These are phyloP conservation scores for Xestoiulus laeticollis DNA, from an alignment of 2,888 invertebrate genomes.

Conservation along the genomic window DNA sequence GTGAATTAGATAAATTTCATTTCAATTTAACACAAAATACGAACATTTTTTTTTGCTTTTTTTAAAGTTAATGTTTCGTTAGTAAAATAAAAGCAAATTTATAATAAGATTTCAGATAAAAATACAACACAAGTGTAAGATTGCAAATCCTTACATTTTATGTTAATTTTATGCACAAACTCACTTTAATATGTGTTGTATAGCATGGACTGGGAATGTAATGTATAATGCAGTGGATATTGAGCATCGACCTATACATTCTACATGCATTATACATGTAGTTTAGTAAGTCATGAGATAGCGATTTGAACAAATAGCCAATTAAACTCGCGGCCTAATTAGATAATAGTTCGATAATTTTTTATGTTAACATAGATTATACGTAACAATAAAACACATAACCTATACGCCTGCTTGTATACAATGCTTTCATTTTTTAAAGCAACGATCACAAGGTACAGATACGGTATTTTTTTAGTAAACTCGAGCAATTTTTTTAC, in stretches of 20 bases:
- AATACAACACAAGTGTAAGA: too few species aligned
- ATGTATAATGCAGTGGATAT: too few species aligned
- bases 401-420: background rate
- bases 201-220: too few species aligned
- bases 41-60: too few species aligned
- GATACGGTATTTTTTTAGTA: background rate
- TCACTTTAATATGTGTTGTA: too few species aligned
- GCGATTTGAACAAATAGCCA: background rate
- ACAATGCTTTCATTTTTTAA: background rate
- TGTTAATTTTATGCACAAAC: too few species aligned
- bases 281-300: constrained; percentile 1
- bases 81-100: too few species aligned
- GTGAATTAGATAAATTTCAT: too few species aligned
- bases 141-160: too few species aligned
- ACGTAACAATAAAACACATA: background rate
- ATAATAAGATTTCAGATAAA: too few species aligned
- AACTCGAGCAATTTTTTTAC: background rate
- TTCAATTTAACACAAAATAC: too few species aligned
- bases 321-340: background rate
- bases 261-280: background rate
- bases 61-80: too few species aligned
- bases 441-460: background rate
- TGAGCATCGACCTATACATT: background rate
- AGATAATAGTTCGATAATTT: constrained; percentile 33
- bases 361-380: background rate